Conservation (phyloP, 2,797 vertebrate genomes). For the Sibirionetta formosa region DNA sequence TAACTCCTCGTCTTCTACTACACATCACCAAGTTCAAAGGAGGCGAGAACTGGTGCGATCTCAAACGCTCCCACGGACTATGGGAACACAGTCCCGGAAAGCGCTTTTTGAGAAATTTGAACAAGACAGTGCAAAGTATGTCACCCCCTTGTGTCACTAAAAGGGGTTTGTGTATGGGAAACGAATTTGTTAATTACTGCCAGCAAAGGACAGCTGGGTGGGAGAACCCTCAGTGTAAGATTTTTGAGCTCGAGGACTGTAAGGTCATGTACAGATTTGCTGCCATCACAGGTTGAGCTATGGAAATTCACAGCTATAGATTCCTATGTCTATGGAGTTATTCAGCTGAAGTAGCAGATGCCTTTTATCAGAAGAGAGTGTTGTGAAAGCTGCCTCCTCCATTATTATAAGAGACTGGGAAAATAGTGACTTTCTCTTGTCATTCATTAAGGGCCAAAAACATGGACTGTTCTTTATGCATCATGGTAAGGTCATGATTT, state of each 20-base stretch:
- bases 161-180: background rate
- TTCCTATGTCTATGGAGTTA: background rate
- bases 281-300: background rate
- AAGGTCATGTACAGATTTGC: background rate
- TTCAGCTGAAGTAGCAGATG: background rate
- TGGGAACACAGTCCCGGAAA: slow-evolving; percentile 88
- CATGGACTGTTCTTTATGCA: background rate
- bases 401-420: background rate
- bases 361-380: background rate
- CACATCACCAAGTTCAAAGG: slow-evolving; percentile 78
- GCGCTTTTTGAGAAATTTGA: slow-evolving; percentile 91
- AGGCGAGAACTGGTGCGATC: slow-evolving; percentile 87
- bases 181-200: background rate
- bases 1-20: slow-evolving; percentile 36
- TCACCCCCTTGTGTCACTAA: background rate
- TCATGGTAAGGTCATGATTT: background rate
- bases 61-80: slow-evolving; percentile 87
- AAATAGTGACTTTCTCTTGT: background rate
- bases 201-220: background rate
- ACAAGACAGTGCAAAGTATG: slow-evolving; percentile 86
- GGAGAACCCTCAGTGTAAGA: background rate
- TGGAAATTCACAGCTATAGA: background rate
- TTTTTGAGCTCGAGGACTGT: background rate
- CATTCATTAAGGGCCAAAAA: background rate
- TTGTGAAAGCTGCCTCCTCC: background rate